phyloP scores from a whole-genome alignment of 2,797 vertebrate genomes.

The Esox lucius region DNA sequence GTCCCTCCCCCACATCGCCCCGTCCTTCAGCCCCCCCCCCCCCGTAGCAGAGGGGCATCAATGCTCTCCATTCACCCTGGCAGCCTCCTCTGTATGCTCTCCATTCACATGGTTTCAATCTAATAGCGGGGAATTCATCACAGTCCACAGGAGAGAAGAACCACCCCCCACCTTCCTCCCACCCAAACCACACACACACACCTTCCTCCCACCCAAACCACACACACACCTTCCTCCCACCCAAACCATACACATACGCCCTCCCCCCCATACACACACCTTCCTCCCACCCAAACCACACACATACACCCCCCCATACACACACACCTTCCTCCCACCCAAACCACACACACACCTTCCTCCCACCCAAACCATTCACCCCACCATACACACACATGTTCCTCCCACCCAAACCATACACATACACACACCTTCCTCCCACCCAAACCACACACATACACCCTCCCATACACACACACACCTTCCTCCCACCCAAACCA shows the following conservation, averaged over 20 bases:
- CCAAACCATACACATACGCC: no score
- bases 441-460: no score
- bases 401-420: neutral
- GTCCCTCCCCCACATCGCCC: neutral
- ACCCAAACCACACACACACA: neutral
- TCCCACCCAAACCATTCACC: neutral
- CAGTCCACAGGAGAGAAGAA: constrained; percentile 74
- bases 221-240: no score
- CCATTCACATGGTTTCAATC: constrained; percentile 86
- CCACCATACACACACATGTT: no score
- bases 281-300: neutral
- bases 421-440: constrained; percentile 14
- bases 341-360: no score
- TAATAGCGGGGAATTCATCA: constrained; percentile 76
- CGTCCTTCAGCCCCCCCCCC: constrained; percentile 55
- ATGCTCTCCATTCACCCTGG: constrained; percentile 76
- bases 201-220: constrained; percentile 23
- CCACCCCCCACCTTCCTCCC: constrained; percentile 63
- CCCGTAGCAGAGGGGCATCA: constrained; percentile 67
- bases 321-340: no score
- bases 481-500: no score
- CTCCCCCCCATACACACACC: no score
- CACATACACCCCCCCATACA: no score
- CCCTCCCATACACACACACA: no score
- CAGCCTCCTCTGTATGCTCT: constrained; percentile 80